Conservation (phyloP, 2,888 invertebrate species). For the Nemapogon koenigi region DNA sequence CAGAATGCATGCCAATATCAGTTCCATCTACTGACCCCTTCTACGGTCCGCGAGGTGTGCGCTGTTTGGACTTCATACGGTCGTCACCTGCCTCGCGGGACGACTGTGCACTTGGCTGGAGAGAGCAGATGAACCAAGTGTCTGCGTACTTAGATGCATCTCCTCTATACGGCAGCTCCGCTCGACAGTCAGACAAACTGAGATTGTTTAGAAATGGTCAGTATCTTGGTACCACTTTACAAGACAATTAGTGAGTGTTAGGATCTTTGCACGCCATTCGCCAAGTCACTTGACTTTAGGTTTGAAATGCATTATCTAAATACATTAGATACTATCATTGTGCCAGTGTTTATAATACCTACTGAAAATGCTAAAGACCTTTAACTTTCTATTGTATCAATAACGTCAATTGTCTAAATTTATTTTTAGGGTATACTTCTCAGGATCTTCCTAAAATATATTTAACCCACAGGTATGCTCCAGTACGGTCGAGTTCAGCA, state of each 20-base stretch:
- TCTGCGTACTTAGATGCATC: slow-evolving; percentile 85
- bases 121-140: slow-evolving; percentile 85
- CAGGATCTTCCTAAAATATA: neutral
- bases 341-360: too few species aligned
- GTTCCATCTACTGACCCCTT: slow-evolving; percentile 77
- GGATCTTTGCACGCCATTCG: too few species aligned
- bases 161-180: slow-evolving; percentile 80
- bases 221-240: slow-evolving; percentile 12
- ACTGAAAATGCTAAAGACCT: too few species aligned
- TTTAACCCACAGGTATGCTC: slow-evolving; percentile 40
- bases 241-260: too few species aligned
- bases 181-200: slow-evolving; percentile 74
- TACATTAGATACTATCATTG: too few species aligned
- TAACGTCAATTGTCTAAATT: too few species aligned
- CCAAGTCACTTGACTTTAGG: too few species aligned
- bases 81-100: slow-evolving; percentile 82
- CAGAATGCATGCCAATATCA: slow-evolving; percentile 83
- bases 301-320: too few species aligned
- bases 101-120: slow-evolving; percentile 81
- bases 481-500: slow-evolving; percentile 72
- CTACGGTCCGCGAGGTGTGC: slow-evolving; percentile 71
- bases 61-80: slow-evolving; percentile 83
- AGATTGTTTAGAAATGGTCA: slow-evolving; percentile 77
- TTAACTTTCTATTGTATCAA: too few species aligned
- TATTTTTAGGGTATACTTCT: too few species aligned